Base-by-base conservation (phyloP, 2,888 invertebrate genomes). In the Drosophila prostipennis region DNA sequence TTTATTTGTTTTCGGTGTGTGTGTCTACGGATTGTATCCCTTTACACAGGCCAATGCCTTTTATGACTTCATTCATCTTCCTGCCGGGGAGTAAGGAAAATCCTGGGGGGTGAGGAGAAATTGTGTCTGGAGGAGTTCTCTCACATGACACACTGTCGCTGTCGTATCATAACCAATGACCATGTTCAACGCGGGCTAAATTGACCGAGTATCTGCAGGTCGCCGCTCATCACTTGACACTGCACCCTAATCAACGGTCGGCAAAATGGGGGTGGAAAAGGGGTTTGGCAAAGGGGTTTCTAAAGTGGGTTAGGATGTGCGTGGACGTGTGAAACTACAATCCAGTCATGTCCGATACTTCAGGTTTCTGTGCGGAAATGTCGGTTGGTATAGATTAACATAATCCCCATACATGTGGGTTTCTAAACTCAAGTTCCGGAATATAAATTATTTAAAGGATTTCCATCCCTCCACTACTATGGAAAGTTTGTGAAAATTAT, bases 1-100 rank as follows among this genome's bases (percentile, higher is more conserved):
- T 74, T 49, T 58, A 40, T 49, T 68, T 67, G 55, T 55, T 54
- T 68, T 54, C 54, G 16, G 39, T 64, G 32, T 43, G 32, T 43
- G 37, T 46, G 48, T 48, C 48, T 61, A 32, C 43, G 46, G 73
- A 70, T 72, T 72, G 73, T 49, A 74, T 73, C 52, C 74, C 56
- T 71, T 75, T 80, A 65, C 78, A 86, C 88, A 81, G 83, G 64
- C 57, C 69, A 87, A 74, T 75, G 82, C 57, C 52, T 77, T 82
- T 88, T 77, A 85, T 79, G 80, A 39, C 70, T 70, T 72, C 54
- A 70, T 70, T 54, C 54, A 46, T 61, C 42, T 42, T 49, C n/a
- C 34, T 37, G 23, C 37, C 13, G 11, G 23, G 39, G 32, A 42
- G 46, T 14, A 0, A 4, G 19, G 37, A 19, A 34, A 2, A 23